Evolutionary conservation across 2,888 invertebrate species (phyloP).

Genomic region (Dioctria rufipes): DNA sequence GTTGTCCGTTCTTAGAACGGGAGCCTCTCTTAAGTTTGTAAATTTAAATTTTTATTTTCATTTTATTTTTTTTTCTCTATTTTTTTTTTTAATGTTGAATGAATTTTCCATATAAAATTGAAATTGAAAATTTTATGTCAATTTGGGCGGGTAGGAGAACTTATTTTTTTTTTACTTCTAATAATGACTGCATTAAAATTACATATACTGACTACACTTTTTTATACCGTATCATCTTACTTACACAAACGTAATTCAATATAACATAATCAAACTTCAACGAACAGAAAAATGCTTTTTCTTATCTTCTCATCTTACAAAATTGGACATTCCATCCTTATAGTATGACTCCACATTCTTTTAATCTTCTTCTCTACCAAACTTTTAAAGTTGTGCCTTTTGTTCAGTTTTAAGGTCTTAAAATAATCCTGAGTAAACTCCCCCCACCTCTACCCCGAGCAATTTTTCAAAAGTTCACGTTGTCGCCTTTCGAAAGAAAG

Average conservation of each 20-base stretch:
- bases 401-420: background rate
- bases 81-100: too few relatives aligned
- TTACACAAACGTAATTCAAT: background rate
- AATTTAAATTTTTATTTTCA: too few relatives aligned
- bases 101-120: too few relatives aligned
- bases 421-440: conserved; percentile 14
- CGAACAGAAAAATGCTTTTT: background rate
- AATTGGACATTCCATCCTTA: background rate
- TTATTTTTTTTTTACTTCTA: too few relatives aligned
- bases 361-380: conserved; percentile 15
- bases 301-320: background rate
- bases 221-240: too few relatives aligned
- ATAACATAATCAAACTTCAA: background rate
- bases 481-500: background rate
- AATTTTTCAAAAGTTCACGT: background rate
- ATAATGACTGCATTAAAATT: too few relatives aligned
- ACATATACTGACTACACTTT: too few relatives aligned
- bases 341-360: background rate
- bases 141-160: too few relatives aligned
- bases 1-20: too few relatives aligned
- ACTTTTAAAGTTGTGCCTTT: conserved; percentile 19
- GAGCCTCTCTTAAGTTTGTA: too few relatives aligned
- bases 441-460: background rate
- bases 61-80: too few relatives aligned
- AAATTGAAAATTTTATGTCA: too few relatives aligned